Evolutionary conservation across 2,797 vertebrate species (phyloP).

Genomic region (Morelia viridis): DNA sequence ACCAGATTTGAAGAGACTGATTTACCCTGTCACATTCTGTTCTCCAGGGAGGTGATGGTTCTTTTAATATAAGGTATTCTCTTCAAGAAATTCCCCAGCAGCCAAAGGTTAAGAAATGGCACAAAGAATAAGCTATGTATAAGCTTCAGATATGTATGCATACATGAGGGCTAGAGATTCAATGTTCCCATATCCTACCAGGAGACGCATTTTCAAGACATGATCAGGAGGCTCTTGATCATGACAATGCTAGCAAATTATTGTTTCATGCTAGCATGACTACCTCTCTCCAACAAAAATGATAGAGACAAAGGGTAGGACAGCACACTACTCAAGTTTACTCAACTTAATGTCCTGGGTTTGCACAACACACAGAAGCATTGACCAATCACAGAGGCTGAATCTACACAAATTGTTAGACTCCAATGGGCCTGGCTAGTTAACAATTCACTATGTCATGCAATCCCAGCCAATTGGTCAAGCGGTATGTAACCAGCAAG

Average conservation of each 20-base stretch:
- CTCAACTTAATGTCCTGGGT: neutral
- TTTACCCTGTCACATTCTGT: neutral
- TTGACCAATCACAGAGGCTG: neutral
- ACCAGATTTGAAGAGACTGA: neutral
- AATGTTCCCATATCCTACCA: neutral
- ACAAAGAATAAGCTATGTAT: neutral
- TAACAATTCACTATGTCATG: neutral
- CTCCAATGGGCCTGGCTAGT: neutral
- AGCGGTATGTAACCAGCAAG: neutral
- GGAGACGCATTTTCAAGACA: neutral
- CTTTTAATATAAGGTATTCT: neutral
- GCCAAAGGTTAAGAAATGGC: neutral
- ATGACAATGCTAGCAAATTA: neutral
- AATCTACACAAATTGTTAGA: neutral
- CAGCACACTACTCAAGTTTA: neutral
- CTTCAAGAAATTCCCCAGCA: neutral
- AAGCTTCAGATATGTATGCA: neutral
- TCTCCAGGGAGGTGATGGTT: neutral
- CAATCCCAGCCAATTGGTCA: neutral
- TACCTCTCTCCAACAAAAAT: neutral
- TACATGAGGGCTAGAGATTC: neutral
- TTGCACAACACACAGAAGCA: neutral
- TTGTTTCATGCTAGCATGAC: neutral
- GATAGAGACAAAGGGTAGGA: neutral
- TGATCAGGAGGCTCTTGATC: neutral